Conservation (phyloP, 2,888 invertebrate genomes). For the Antheraea yamamai region DNA sequence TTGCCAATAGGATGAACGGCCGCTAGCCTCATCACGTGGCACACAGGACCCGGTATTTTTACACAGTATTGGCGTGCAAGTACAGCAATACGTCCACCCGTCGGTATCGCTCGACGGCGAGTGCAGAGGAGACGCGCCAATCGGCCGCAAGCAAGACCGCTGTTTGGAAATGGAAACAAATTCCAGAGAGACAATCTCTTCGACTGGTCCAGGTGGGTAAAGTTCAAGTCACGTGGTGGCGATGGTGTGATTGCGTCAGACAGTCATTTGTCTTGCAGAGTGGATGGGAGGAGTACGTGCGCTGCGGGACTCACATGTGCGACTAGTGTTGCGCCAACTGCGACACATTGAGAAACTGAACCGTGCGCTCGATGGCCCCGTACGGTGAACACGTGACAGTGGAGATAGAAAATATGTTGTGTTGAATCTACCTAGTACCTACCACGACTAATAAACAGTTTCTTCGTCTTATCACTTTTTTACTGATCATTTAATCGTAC, state of each 20-base stretch:
- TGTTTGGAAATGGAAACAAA: background rate
- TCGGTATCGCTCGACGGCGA: background rate
- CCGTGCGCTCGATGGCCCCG: slow-evolving; percentile 48
- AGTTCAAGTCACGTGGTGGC: background rate
- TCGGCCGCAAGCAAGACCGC: background rate
- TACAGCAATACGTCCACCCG: background rate
- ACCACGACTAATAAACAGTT: background rate
- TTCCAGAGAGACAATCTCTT: background rate
- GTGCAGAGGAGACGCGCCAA: background rate
- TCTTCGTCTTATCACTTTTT: no score
- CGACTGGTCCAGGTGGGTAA: background rate
- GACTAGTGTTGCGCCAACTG: slow-evolving; percentile 56
- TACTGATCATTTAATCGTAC: no score
- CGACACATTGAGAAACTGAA: slow-evolving; percentile 58
- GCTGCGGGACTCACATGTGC: slow-evolving; percentile 59
- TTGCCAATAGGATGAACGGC: background rate
- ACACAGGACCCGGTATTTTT: background rate
- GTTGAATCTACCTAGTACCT: no score
- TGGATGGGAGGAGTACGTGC: slow-evolving; percentile 56
- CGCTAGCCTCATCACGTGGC: background rate
- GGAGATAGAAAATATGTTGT: background rate
- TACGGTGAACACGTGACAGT: slow-evolving; percentile 11
- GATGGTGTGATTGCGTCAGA: background rate
- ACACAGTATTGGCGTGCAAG: background rate
- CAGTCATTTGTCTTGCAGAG: slow-evolving; percentile 18